Base-by-base conservation (phyloP, 2,888 invertebrate species). In the Cactoblastis cactorum region DNA sequence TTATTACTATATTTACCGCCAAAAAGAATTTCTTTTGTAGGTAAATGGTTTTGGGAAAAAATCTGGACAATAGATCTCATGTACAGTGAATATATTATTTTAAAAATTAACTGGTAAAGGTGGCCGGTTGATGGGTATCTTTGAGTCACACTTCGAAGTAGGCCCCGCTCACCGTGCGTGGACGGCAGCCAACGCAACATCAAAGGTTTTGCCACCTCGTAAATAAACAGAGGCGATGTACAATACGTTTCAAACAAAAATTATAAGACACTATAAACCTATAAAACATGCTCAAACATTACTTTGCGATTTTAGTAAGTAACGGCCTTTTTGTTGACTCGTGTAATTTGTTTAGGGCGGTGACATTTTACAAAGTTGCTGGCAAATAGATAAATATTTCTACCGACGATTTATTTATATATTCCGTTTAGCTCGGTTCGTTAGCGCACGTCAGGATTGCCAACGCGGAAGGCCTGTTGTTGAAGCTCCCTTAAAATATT, bases 401-500 rank as follows among this genome's bases (percentile, higher is more conserved):
- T 49, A 52, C 34, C 48, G 51, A 65, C 67, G 66, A 71, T 70
- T 67, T 67, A 71, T 54, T n/a, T 65, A 61, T 56, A 64, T 69
- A 67, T 67, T 69, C 69, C 62, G 62, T 66, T 65, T 63, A 61
- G 59, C 62, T 69, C 69, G 70, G 73, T 80, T 82, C 80, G 74
- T 80, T 80, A 81, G 71, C 70, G 67, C 61, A 61, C 67, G 64
- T 65, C 70, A 68, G 65, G 67, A 71, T 67, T 83, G 83, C 82
- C 83, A 85, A 85, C 70, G 67, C 85, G 86, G 85, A 86, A 87
- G 83, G 68, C 74, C 73, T 69, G 68, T 62, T 75, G 68, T 76
- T 74, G 73, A 71, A 84, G 80, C 82, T 80, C 74, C 77, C 70
- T 75, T 79, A 83, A 86, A 84, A 82, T 86, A 84, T 86, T 86